Conservation (phyloP, 2,888 invertebrate genomes). For the Tholera decimalis region DNA sequence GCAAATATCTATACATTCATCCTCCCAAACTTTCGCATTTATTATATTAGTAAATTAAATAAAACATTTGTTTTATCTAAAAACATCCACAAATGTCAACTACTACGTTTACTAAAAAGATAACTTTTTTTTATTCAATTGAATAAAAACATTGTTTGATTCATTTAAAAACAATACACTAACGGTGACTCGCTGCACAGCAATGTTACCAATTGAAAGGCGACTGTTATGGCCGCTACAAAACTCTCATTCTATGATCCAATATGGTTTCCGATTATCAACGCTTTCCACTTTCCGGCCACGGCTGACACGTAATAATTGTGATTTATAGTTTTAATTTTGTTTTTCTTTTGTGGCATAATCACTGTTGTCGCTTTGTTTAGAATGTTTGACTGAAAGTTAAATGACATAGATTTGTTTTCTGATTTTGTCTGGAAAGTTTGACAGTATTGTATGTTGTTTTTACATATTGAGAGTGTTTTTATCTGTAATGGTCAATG, state of each 20-base stretch:
- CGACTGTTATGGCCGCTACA: constrained; percentile 27
- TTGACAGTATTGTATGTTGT: background rate
- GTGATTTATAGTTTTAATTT: constrained; percentile 64
- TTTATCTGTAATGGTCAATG: background rate
- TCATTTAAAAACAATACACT: too few species aligned
- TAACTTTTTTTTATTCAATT: too few species aligned
- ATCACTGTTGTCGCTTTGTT: constrained; percentile 29
- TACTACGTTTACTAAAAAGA: too few species aligned
- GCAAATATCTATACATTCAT: too few species aligned
- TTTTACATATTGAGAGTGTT: background rate
- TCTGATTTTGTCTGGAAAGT: constrained; percentile 4
- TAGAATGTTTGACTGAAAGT: constrained; percentile 12
- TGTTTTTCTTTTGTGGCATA: constrained; percentile 49
- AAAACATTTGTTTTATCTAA: too few species aligned
- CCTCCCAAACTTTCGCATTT: too few species aligned
- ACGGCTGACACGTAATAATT: constrained; percentile 56
- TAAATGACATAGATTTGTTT: constrained; percentile 17
- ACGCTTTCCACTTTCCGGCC: constrained; percentile 64
- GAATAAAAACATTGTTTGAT: too few species aligned
- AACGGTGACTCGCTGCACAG: background rate
- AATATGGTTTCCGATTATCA: constrained; percentile 59
- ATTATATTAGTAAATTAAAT: too few species aligned
- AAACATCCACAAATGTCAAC: too few species aligned
- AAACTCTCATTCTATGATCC: constrained; percentile 44
- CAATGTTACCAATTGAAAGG: constrained; percentile 11